phyloP scores from a whole-genome alignment of 35 echinoderm and acorn worm genomes.

The Eucidaris tribuloides region DNA sequence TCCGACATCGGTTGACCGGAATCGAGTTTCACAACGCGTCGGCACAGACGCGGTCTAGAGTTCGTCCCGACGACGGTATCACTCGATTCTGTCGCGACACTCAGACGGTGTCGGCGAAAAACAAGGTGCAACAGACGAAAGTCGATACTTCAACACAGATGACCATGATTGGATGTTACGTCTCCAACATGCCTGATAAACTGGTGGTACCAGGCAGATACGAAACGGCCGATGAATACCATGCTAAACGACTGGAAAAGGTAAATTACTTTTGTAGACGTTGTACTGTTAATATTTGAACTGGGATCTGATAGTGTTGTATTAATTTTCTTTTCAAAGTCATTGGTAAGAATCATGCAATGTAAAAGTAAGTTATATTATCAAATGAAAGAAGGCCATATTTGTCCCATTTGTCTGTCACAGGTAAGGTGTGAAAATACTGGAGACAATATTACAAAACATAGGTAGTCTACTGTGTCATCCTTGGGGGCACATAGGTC shows the following conservation, averaged over 20 bases:
- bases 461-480: too few relatives aligned
- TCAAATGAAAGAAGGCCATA: too few relatives aligned
- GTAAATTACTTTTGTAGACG: conserved; percentile 35
- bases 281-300: too few relatives aligned
- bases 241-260: conserved; percentile 75
- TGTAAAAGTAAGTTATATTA: too few relatives aligned
- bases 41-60: conserved; percentile 80
- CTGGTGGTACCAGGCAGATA: conserved; percentile 83
- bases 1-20: conserved; percentile 57
- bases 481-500: too few relatives aligned
- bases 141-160: conserved; percentile 92
- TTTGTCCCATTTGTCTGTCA: too few relatives aligned
- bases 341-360: too few relatives aligned
- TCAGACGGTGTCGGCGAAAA: conserved; percentile 79
- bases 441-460: too few relatives aligned
- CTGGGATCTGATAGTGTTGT: too few relatives aligned
- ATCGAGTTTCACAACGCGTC: conserved; percentile 84
- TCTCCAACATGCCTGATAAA: conserved; percentile 94
- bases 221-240: conserved; percentile 78
- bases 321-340: too few relatives aligned
- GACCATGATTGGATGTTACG: conserved; percentile 92
- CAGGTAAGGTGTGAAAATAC: too few relatives aligned
- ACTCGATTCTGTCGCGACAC: conserved; percentile 93
- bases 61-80: conserved; percentile 76
- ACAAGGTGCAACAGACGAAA: conserved; percentile 68